Percentiles rank a stretch among this genome's conserved stretches.
phyloP scores from a whole-genome alignment of 2,113 vertebrate genomes.

The Paramormyrops kingsleyae region DNA sequence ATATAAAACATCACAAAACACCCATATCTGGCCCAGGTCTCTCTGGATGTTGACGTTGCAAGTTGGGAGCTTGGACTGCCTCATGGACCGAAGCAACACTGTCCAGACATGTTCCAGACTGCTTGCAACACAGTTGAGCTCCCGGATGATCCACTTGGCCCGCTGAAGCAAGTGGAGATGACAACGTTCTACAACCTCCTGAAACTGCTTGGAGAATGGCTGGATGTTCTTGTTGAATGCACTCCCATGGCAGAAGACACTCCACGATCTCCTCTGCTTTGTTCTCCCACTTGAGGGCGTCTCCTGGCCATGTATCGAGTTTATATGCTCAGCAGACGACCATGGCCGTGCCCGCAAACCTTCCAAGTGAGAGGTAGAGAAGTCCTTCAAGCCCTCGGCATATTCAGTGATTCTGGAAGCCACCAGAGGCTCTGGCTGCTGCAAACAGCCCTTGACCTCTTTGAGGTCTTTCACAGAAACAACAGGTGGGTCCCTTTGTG shows the following conservation, averaged over 20 bases:
- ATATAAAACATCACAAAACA: slow-evolving; percentile 82
- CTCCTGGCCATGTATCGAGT: background rate
- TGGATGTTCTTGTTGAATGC: slow-evolving; percentile 41
- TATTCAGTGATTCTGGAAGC: slow-evolving; percentile 51
- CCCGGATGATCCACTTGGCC: slow-evolving; percentile 74
- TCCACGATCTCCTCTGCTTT: slow-evolving; percentile 70
- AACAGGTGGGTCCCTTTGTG: slow-evolving; percentile 60
- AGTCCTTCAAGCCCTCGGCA: slow-evolving; percentile 60
- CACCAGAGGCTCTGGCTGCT: slow-evolving; percentile 26
- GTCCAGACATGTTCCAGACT: slow-evolving; percentile 77
- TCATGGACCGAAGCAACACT: slow-evolving; percentile 58
- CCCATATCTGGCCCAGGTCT: slow-evolving; percentile 75
- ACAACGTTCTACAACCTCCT: slow-evolving; percentile 55
- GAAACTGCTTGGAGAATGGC: slow-evolving; percentile 64
- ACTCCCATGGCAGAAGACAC: slow-evolving; percentile 50
- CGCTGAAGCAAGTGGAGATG: slow-evolving; percentile 72
- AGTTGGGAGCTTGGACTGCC: slow-evolving; percentile 63
- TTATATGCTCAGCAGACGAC: background rate
- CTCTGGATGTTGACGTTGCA: slow-evolving; percentile 86
- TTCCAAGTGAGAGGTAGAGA: slow-evolving; percentile 39
- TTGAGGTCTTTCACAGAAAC: slow-evolving; percentile 48
- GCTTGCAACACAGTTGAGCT: slow-evolving; percentile 55
- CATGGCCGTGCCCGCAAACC: background rate
- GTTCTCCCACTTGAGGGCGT: background rate
- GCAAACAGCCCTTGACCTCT: slow-evolving; percentile 31